A percentile compares a stretch with the other conserved stretches of the same genome.
These are phyloP conservation scores for Pelusios castaneus DNA, from an alignment of 2,113 vertebrate genomes.

Conservation along the genomic window DNA sequence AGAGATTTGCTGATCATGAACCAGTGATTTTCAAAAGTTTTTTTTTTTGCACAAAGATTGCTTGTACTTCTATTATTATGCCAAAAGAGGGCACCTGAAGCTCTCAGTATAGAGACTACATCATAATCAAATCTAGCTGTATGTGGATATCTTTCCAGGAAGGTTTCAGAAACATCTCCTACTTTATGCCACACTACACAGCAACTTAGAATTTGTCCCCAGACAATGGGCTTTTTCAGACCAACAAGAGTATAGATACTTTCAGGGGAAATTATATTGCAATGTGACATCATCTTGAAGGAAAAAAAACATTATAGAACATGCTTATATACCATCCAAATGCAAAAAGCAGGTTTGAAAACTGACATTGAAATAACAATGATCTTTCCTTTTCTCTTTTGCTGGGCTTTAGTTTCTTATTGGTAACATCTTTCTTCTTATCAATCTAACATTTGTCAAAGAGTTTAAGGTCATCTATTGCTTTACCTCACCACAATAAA, in stretches of 20 bases:
- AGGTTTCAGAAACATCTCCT: constrained; percentile 29
- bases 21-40: constrained; percentile 7
- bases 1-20: constrained; percentile 7
- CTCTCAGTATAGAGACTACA: constrained; percentile 31
- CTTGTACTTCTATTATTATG: constrained; percentile 3
- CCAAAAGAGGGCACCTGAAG: constrained; percentile 79
- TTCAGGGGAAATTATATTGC: constrained; percentile 9
- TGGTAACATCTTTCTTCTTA: background rate
- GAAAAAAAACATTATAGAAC: background rate
- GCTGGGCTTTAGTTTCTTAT: background rate
- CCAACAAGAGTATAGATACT: background rate
- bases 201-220: constrained; percentile 19
- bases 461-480: background rate
- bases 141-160: background rate
- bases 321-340: background rate
- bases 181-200: constrained; percentile 9
- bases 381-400: background rate
- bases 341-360: background rate
- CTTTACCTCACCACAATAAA: background rate
- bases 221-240: background rate
- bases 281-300: background rate
- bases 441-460: background rate
- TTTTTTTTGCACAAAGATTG: background rate
- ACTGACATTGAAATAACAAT: background rate
- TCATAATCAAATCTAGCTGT: background rate